Conservation (phyloP, 2,888 invertebrate species). For the Teleiodes luculella region DNA sequence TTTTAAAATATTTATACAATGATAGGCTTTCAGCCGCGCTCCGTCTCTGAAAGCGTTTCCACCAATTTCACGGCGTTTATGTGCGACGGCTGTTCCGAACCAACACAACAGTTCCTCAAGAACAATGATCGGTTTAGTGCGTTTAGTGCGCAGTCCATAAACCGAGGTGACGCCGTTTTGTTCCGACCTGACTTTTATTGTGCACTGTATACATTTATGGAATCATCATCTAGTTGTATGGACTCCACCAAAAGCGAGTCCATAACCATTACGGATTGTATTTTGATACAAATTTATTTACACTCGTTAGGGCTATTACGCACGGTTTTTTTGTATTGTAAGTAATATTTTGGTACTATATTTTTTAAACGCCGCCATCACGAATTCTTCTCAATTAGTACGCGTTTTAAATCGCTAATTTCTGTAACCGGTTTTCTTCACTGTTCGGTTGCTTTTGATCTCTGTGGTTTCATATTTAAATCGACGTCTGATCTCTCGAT, state of each 20-base stretch:
- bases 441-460: not conserved
- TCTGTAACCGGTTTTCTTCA: conserved; percentile 8
- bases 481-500: conserved; percentile 6
- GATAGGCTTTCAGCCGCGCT: not conserved
- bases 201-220: conserved; percentile 77
- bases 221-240: conserved; percentile 76
- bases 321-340: not conserved
- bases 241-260: conserved; percentile 65
- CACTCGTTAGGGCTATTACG: conserved; percentile 47
- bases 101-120: conserved; percentile 16
- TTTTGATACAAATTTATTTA: conserved; percentile 68
- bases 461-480: not conserved
- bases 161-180: conserved; percentile 70
- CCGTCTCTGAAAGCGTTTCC: conserved; percentile 34
- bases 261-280: conserved; percentile 73
- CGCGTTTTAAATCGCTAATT: conserved; percentile 18
- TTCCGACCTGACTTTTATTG: conserved; percentile 68
- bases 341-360: not conserved
- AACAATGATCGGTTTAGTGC: conserved; percentile 49
- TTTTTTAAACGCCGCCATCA: not conserved
- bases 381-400: conserved; percentile 10
- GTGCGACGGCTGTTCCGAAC: conserved; percentile 19
- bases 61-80: conserved; percentile 63
- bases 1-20: too few species aligned
- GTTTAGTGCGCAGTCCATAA: conserved; percentile 60